Conservation (phyloP, 2,113 vertebrate genomes). For the Notothenia rossii region DNA sequence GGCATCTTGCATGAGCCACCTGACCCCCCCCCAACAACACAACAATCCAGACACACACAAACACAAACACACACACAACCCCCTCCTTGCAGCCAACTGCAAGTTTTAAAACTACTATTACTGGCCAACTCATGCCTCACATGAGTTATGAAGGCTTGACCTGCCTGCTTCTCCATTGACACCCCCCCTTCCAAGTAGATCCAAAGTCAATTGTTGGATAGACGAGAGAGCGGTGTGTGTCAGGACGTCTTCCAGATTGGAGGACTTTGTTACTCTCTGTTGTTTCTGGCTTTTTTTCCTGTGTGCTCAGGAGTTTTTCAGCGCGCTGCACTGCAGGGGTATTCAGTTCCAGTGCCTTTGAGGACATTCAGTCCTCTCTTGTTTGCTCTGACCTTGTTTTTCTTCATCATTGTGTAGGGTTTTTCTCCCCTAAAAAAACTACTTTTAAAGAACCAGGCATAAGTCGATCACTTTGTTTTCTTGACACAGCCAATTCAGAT, state of each 20-base stretch:
- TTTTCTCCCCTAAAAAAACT: neutral
- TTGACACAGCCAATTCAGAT: neutral
- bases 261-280: neutral
- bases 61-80: slow-evolving; percentile 16
- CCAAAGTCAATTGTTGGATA: slow-evolving; percentile 67
- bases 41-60: neutral
- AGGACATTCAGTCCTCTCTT: neutral
- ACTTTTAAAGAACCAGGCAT: neutral
- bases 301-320: slow-evolving; percentile 49
- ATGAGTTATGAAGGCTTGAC: slow-evolving; percentile 82
- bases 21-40: slow-evolving; percentile 32
- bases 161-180: slow-evolving; percentile 72
- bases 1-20: slow-evolving; percentile 90
- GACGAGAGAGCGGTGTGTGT: neutral
- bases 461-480: neutral
- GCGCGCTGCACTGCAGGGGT: slow-evolving; percentile 37
- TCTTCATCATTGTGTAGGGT: neutral
- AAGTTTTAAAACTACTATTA: slow-evolving; percentile 22
- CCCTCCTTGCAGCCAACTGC: slow-evolving; percentile 21
- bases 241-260: slow-evolving; percentile 3
- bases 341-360: slow-evolving; percentile 27
- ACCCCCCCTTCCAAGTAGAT: slow-evolving; percentile 73
- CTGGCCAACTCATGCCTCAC: slow-evolving; percentile 80
- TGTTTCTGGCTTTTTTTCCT: slow-evolving; percentile 35
- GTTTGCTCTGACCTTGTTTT: neutral